Conservation (phyloP, 2,113 vertebrate species). For the Rutilus rutilus region DNA sequence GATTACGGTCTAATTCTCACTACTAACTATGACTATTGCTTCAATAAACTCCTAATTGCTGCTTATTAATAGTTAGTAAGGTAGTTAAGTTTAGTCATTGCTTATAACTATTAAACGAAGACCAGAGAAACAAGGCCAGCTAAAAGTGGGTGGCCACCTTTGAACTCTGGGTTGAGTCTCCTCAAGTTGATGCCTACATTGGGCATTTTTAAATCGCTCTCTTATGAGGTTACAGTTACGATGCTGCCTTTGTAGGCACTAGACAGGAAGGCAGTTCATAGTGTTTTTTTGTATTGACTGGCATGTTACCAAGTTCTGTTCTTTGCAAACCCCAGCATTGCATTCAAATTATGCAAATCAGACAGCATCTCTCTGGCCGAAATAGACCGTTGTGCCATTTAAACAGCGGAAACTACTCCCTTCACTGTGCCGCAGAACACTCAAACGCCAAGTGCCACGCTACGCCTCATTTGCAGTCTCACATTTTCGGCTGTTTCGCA, state of each 20-base stretch:
- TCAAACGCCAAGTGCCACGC: not conserved
- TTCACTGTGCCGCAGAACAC: not conserved
- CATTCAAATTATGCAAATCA: conserved; percentile 12
- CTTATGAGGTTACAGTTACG: not conserved
- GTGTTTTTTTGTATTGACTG: not conserved
- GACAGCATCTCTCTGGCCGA: not conserved
- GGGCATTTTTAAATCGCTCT: not conserved
- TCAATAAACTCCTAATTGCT: too few species aligned
- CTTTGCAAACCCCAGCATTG: not conserved
- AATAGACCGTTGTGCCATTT: not conserved
- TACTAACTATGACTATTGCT: too few species aligned
- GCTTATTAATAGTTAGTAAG: too few species aligned
- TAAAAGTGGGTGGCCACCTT: not conserved
- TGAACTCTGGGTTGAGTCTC: not conserved
- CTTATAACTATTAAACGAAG: not conserved
- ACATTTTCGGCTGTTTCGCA: not conserved
- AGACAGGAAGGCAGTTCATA: conserved; percentile 6
- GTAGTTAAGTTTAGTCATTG: too few species aligned
- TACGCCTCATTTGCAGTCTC: conserved; percentile 3
- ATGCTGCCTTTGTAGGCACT: not conserved
- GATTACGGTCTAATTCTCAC: too few species aligned
- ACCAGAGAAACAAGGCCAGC: not conserved
- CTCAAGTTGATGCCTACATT: not conserved
- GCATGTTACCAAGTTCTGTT: not conserved
- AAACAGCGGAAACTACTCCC: not conserved